These are phyloP conservation scores for Drosophila kurseongensis DNA, from an alignment of 1,140 invertebrate species.

Conservation along the genomic window DNA sequence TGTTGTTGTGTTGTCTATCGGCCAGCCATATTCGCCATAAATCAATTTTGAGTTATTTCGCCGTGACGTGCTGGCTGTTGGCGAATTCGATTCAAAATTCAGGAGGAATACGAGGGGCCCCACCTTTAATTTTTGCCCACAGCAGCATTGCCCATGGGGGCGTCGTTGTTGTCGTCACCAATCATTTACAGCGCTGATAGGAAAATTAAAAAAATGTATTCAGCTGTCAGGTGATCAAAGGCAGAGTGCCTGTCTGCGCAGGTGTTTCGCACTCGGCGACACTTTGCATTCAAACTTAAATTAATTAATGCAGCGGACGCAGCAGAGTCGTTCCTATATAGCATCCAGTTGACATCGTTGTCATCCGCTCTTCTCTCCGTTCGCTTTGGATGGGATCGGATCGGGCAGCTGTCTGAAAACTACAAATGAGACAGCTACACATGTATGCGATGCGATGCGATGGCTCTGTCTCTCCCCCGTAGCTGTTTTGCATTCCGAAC, in stretches of 20 bases:
- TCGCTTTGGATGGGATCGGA: conserved; percentile 4
- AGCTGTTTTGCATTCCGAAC: conserved; percentile 26
- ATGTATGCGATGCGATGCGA: conserved; percentile 47
- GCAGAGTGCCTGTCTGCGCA: conserved; percentile 73
- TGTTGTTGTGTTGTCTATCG: conserved; percentile 60
- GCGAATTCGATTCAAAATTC: conserved; percentile 62
- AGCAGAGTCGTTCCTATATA: conserved; percentile 11
- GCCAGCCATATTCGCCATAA: conserved; percentile 71
- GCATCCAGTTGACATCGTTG: conserved; percentile 56
- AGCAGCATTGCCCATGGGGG: conserved; percentile 23
- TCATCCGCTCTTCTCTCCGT: conserved; percentile 25
- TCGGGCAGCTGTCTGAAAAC: conserved; percentile 67
- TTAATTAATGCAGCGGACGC: conserved; percentile 77
- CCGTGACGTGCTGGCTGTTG: conserved; percentile 62
- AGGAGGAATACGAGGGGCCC: conserved; percentile 34
- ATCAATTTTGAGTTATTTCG: conserved; percentile 80
- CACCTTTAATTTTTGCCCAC: conserved; percentile 7
- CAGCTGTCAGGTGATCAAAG: conserved; percentile 80
- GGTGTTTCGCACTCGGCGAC: conserved; percentile 81
- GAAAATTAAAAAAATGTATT: conserved; percentile 79
- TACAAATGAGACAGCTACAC: conserved; percentile 75
- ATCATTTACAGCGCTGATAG: conserved; percentile 60
- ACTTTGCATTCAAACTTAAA: conserved; percentile 76
- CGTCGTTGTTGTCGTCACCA: conserved; percentile 35
- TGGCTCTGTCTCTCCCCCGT: conserved; percentile 16